Percentiles rank a stretch among this genome's conserved stretches.
These are phyloP conservation scores for Brachyptera putata DNA, from an alignment of 2,888 invertebrate genomes.

Conservation along the genomic window DNA sequence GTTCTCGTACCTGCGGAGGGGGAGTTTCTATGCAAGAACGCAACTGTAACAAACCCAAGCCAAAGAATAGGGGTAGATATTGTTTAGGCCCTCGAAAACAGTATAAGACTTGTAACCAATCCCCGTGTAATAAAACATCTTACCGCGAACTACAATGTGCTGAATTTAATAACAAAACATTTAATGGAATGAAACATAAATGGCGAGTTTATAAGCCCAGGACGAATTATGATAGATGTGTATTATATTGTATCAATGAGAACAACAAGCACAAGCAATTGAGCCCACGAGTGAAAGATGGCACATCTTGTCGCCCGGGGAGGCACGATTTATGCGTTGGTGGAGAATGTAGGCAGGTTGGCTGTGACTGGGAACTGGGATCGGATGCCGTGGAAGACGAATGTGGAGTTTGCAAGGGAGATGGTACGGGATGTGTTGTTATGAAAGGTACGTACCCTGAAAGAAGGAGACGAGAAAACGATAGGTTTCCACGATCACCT, in stretches of 20 bases:
- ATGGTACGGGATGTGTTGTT: conserved; percentile 60
- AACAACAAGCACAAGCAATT: conserved; percentile 55
- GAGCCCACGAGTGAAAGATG: conserved; percentile 57
- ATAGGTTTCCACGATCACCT: not conserved
- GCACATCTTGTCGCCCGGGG: conserved; percentile 59
- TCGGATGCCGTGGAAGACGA: conserved; percentile 61
- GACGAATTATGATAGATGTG: conserved; percentile 44
- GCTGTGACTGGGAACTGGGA: conserved; percentile 62
- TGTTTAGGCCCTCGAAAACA: conserved; percentile 60
- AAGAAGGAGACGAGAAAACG: not conserved
- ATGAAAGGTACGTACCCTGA: conserved; percentile 43
- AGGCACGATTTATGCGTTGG: conserved; percentile 60
- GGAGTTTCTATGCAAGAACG: conserved; percentile 55
- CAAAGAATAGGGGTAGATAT: conserved; percentile 58
- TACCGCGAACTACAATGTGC: conserved; percentile 51
- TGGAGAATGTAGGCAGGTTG: conserved; percentile 59
- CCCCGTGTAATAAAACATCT: conserved; percentile 47
- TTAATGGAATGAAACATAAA: conserved; percentile 49
- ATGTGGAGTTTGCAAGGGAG: conserved; percentile 65
- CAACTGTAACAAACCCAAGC: conserved; percentile 60
- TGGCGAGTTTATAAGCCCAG: not conserved
- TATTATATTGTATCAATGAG: conserved; percentile 58
- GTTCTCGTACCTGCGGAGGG: conserved; percentile 61
- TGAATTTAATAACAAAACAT: conserved; percentile 49
- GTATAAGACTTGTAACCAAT: conserved; percentile 75